Conservation (phyloP, 2,113 vertebrate genomes). For the Elephas maximus region DNA sequence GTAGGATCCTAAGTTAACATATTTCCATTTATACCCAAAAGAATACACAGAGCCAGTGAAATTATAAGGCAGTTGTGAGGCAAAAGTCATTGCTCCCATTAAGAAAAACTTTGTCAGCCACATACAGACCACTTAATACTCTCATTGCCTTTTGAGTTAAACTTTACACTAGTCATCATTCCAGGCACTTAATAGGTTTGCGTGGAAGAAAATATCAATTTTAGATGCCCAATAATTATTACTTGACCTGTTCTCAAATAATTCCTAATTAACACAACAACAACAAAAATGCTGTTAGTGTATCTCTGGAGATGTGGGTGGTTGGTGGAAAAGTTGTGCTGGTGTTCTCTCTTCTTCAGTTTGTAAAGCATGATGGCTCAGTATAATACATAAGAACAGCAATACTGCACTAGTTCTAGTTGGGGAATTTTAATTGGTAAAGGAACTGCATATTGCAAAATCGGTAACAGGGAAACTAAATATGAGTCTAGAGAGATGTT, state of each 20-base stretch:
- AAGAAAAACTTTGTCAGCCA: background rate
- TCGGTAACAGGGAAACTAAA: background rate
- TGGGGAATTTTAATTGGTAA: background rate
- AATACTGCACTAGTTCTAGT: background rate
- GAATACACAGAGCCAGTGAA: background rate
- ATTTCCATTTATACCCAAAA: background rate
- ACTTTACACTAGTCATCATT: background rate
- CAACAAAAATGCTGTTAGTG: background rate
- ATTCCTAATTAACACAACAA: background rate
- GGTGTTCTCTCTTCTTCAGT: background rate
- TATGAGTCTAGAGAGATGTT: background rate
- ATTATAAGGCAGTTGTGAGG: background rate
- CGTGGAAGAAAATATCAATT: background rate
- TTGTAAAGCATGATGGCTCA: background rate
- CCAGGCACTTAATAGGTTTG: background rate
- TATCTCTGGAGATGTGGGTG: background rate
- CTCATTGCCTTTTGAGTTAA: background rate
- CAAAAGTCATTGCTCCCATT: background rate
- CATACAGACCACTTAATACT: background rate
- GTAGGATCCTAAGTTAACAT: background rate
- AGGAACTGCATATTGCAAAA: background rate
- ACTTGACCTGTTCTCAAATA: background rate
- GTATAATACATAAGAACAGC: background rate
- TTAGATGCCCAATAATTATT: background rate
- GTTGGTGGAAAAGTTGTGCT: background rate